These are phyloP conservation scores for Bufotes viridis DNA, from an alignment of 2,797 vertebrate species.

Conservation along the genomic window DNA sequence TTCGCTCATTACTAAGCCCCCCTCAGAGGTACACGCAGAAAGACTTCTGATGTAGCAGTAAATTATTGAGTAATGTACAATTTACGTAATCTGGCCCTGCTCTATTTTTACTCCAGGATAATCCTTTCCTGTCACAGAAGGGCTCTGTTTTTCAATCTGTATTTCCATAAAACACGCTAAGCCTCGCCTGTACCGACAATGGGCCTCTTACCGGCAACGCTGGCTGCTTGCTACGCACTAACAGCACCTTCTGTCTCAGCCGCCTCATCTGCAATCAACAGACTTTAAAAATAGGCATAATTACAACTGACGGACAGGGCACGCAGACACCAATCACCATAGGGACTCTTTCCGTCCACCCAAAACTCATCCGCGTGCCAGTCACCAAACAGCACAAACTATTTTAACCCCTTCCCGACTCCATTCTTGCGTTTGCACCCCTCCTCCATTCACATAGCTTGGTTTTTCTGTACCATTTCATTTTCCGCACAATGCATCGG, in stretches of 20 bases:
- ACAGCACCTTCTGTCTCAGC: not conserved
- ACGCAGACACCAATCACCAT: no score
- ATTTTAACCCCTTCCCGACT: no score
- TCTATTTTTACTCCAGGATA: slow-evolving; percentile 48
- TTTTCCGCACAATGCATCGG: no score
- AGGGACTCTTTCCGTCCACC: no score
- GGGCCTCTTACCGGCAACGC: not conserved
- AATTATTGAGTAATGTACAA: slow-evolving; percentile 24
- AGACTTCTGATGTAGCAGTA: not conserved
- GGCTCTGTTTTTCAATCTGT: slow-evolving; percentile 13
- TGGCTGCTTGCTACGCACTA: not conserved
- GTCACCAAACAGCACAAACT: no score
- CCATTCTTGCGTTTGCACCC: no score
- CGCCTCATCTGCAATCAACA: not conserved
- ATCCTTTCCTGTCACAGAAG: slow-evolving; percentile 36
- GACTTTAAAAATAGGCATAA: not conserved
- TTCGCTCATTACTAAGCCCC: not conserved
- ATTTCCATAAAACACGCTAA: slow-evolving; percentile 21
- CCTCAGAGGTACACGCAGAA: not conserved
- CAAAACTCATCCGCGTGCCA: no score
- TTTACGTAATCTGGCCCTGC: slow-evolving; percentile 32
- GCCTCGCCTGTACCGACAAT: not conserved
- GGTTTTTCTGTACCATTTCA: no score
- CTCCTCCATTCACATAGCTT: no score
- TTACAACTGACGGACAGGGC: not conserved